These are phyloP conservation scores for Leptobrachium leishanense DNA, from an alignment of 2,113 vertebrate genomes.

Conservation along the genomic window DNA sequence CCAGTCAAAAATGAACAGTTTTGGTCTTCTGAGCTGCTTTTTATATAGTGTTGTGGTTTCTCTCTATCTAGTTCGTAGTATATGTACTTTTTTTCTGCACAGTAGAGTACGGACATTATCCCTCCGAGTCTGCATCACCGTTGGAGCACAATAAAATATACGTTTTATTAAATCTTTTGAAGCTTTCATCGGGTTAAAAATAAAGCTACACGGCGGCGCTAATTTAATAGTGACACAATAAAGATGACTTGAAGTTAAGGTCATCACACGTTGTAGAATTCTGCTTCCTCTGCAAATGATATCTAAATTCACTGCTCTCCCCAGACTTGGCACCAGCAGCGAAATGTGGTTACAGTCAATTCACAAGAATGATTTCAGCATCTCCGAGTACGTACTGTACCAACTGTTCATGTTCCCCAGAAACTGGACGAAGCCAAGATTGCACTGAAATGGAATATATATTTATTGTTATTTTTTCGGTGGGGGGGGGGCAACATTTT, in stretches of 20 bases:
- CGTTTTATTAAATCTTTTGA: no score
- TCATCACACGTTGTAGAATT: constrained; percentile 55
- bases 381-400: constrained; percentile 58
- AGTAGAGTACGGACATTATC: no score
- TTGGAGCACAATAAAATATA: no score
- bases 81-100: no score
- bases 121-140: no score
- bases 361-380: constrained; percentile 59
- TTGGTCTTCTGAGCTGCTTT: no score
- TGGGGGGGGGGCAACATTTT: no score
- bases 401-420: constrained; percentile 57
- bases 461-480: background rate
- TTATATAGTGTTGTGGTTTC: no score
- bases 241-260: constrained; percentile 52
- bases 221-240: constrained; percentile 27
- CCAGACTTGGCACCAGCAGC: constrained; percentile 50
- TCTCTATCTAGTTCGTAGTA: no score
- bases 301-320: constrained; percentile 53
- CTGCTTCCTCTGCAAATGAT: constrained; percentile 47
- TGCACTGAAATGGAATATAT: constrained; percentile 3
- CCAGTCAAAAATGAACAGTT: no score
- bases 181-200: no score
- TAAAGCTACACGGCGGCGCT: constrained; percentile 11
- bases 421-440: constrained; percentile 44
- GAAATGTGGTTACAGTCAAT: constrained; percentile 54